Percentiles rank a stretch among this genome's conserved stretches.
phyloP scores from a whole-genome alignment of 2,797 vertebrate genomes.

The Gadopsis marmoratus region DNA sequence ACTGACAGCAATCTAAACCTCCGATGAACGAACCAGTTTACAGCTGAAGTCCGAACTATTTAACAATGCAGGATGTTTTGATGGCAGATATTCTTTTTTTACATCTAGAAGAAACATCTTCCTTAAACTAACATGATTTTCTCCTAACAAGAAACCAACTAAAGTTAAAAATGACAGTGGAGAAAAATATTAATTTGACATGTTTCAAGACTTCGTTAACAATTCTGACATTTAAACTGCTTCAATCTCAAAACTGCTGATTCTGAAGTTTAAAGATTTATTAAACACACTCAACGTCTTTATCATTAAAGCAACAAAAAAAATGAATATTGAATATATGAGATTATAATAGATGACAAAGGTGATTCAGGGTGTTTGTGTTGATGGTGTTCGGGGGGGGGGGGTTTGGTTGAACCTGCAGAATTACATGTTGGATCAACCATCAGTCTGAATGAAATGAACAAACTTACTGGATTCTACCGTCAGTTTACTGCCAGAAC shows the following conservation, averaged over 20 bases:
- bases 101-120: too few species aligned
- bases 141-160: too few species aligned
- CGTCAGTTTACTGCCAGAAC: slow-evolving; percentile 12
- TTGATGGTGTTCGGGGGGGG: not conserved
- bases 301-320: not conserved
- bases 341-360: not conserved
- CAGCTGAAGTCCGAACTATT: too few species aligned
- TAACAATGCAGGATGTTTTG: too few species aligned
- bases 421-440: not conserved
- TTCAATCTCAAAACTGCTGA: not conserved
- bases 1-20: too few species aligned
- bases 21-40: too few species aligned
- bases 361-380: not conserved
- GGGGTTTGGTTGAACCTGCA: not conserved
- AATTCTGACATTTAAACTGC: not conserved
- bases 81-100: too few species aligned
- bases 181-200: too few species aligned
- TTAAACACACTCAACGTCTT: not conserved
- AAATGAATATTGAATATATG: not conserved
- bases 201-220: not conserved
- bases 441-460: not conserved
- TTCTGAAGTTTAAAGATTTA: not conserved
- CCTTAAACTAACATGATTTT: too few species aligned
- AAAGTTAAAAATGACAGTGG: too few species aligned
- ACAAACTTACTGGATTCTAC: slow-evolving; percentile 30